A percentile compares a stretch with the other conserved stretches of the same genome.
Conservation (phyloP, 2,888 invertebrate species). For the Antheraea yamamai region DNA sequence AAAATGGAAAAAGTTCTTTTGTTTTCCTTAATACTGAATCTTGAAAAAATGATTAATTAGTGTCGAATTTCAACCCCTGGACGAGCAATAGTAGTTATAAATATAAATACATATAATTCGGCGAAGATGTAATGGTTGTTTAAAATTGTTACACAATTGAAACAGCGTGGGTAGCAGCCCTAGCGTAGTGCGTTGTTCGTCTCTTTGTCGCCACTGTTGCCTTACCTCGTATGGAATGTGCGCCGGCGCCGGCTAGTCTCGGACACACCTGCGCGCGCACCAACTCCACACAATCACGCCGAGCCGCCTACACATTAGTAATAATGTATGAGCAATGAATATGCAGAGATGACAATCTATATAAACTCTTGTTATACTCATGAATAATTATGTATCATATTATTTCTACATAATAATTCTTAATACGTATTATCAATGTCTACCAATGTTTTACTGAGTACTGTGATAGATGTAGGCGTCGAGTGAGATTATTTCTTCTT, state of each 20-base stretch:
- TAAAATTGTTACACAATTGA: not conserved
- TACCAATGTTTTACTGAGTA: not conserved
- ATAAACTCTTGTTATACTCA: not conserved
- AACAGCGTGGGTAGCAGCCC: slow-evolving; percentile 2
- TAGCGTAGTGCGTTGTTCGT: not conserved
- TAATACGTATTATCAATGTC: not conserved
- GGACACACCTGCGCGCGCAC: slow-evolving; percentile 83
- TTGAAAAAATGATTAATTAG: too few relatives aligned
- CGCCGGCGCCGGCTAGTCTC: slow-evolving; percentile 85
- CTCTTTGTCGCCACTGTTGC: slow-evolving; percentile 26
- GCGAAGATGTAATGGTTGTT: not conserved
- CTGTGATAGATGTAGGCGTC: too few relatives aligned
- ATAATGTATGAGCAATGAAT: slow-evolving; percentile 20
- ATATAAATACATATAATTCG: not conserved
- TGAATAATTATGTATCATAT: not conserved
- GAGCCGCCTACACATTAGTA: slow-evolving; percentile 38
- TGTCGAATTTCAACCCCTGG: too few relatives aligned
- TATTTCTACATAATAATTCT: not conserved
- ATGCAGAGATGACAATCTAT: slow-evolving; percentile 17
- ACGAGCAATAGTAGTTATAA: too few relatives aligned
- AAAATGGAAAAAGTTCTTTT: too few relatives aligned
- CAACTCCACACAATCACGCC: slow-evolving; percentile 48
- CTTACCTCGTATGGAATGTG: slow-evolving; percentile 72
- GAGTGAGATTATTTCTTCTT: not conserved
- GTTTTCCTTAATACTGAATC: too few relatives aligned